These are phyloP conservation scores for Dasyornis broadbenti DNA, from an alignment of 2,113 vertebrate species.

Conservation along the genomic window DNA sequence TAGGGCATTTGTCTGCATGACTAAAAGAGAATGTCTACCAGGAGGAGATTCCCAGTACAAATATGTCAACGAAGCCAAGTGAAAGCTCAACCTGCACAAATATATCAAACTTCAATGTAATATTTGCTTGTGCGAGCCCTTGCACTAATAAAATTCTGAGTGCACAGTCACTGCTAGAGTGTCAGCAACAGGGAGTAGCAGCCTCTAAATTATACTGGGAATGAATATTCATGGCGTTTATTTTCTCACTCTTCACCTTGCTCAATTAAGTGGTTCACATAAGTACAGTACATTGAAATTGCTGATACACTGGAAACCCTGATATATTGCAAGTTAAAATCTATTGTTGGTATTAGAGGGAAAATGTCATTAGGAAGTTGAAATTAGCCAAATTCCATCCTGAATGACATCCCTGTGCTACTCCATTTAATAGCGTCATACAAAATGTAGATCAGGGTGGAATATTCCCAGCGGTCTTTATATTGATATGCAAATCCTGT, in stretches of 20 bases:
- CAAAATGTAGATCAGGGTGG: constrained; percentile 46
- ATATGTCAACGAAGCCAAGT: not conserved
- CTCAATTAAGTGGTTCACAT: constrained; percentile 30
- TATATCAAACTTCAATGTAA: not conserved
- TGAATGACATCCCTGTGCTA: constrained; percentile 42
- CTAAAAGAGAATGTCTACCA: not conserved
- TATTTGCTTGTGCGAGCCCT: not conserved
- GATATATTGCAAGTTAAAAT: constrained; percentile 31
- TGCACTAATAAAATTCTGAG: not conserved
- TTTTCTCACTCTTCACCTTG: constrained; percentile 54
- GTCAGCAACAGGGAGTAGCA: not conserved
- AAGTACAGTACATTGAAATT: constrained; percentile 20
- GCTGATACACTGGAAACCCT: constrained; percentile 14
- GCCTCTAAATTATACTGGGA: not conserved
- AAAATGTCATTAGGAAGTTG: constrained; percentile 57
- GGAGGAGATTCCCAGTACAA: not conserved
- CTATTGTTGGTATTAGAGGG: constrained; percentile 9
- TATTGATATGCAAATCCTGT: constrained; percentile 63
- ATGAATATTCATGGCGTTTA: constrained; percentile 57
- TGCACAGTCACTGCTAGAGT: not conserved
- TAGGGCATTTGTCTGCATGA: not conserved
- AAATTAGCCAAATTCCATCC: constrained; percentile 44
- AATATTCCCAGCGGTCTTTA: constrained; percentile 44
- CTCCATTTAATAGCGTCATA: not conserved
- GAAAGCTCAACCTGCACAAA: not conserved